A percentile compares a stretch with the other conserved stretches of the same genome.
Evolutionary conservation across 2,888 invertebrate genomes (phyloP).

Genomic region (Nemapogon koenigi): DNA sequence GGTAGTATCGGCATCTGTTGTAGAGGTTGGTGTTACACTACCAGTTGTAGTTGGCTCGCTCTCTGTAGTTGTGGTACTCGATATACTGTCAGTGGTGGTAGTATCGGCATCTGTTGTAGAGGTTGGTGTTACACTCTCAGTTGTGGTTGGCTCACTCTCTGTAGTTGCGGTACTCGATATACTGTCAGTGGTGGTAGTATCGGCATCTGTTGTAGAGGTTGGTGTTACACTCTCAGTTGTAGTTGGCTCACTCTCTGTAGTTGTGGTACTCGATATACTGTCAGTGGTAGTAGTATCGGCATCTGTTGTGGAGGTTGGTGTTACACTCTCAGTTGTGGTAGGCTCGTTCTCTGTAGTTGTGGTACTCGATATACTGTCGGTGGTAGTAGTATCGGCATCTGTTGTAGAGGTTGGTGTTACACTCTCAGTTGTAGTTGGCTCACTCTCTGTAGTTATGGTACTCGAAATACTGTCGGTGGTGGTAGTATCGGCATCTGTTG

Average conservation of each 20-base stretch:
- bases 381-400: not conserved
- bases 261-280: conserved; percentile 3
- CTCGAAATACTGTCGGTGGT: conserved; percentile 1
- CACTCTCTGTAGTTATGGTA: not conserved
- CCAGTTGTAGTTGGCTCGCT: conserved; percentile 1
- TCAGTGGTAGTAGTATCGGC: conserved; percentile 1
- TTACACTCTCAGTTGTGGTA: conserved; percentile 1
- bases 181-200: not conserved
- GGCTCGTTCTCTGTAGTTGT: conserved; percentile 1
- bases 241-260: not conserved
- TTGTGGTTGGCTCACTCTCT: no score
- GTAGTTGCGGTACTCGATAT: not conserved
- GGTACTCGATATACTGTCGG: not conserved
- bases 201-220: not conserved
- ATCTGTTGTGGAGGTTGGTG: no score
- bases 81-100: not conserved
- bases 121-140: not conserved
- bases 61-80: conserved; percentile 1
- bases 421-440: not conserved
- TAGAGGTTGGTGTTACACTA: not conserved
- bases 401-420: not conserved
- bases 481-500: not conserved
- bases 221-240: conserved; percentile 3
- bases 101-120: not conserved
- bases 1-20: conserved; percentile 1